Base-by-base conservation (phyloP, 1,140 invertebrate genomes). In the Scaptomyza graminum region DNA sequence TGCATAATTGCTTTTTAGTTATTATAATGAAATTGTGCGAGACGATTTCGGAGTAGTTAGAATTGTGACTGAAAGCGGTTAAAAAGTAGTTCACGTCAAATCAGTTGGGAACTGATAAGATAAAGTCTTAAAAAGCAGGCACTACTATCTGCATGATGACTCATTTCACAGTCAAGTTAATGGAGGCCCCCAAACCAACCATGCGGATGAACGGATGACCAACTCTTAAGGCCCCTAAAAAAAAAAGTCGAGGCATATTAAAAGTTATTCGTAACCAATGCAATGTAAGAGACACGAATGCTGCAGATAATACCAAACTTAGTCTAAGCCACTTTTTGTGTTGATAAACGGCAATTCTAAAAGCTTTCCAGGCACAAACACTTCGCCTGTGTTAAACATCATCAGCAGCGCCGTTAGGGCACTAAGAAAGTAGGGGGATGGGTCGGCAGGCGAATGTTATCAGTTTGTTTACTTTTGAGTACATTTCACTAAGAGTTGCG, bases 391-490 rank as follows among this genome's bases (percentile, higher is more conserved):
- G n/a, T n/a, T n/a, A n/a, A 34, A 28, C 11, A 11, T 2, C 51
- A 46, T 55, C 39, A 34, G 52, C 7, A 16, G 28, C 4, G 37
- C 9, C 28, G 3, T 12, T 2, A 39, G 25, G 25, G n/a, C n/a
- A n/a, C n/a, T n/a, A n/a, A n/a, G n/a, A n/a, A 25, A 5, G 31
- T 16, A 1, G 11, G 31, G 13, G 31, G 37, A 28, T 39, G 3
- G 56, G 25, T 31, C 18, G 43, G 60, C 11, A 25, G 6, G 31
- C 28, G 37, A 2, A 12, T 9, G 37, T 9, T 41, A 47, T 46
- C 46, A 55, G 74, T 81, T 81, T 81, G 78, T 81, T 81, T 81
- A 81, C 78, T 61, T 74, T 74, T 41, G 77, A 79, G 77, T 51
- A 52, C 22, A 59, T 39, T 51, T n/a, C 1, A n/a, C n/a, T n/a